Conservation (phyloP, 2,113 vertebrate species). For the Orthonyx spaldingii region DNA sequence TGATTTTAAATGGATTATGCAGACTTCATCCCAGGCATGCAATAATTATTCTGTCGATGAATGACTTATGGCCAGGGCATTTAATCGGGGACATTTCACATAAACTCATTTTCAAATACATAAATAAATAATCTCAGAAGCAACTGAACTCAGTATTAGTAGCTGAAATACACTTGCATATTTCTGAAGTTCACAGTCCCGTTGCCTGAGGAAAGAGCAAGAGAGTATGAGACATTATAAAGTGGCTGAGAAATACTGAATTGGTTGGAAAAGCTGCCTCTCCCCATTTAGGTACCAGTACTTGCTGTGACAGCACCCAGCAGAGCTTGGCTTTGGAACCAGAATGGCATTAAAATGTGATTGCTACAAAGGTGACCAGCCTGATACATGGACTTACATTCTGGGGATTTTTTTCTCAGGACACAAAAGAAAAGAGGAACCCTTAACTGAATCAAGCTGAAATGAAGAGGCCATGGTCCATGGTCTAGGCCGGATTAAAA, state of each 20-base stretch:
- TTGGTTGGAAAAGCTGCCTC: not conserved
- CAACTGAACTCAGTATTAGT: not conserved
- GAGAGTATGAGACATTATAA: not conserved
- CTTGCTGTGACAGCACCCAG: not conserved
- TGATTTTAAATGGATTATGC: not conserved
- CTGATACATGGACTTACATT: not conserved
- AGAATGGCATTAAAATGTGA: not conserved
- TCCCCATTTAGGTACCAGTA: not conserved
- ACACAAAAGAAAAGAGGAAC: not conserved
- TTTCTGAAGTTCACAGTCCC: not conserved
- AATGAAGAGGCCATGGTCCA: not conserved
- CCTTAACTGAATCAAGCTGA: not conserved
- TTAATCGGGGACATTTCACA: not conserved
- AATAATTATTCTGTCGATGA: not conserved
- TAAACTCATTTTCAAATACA: not conserved
- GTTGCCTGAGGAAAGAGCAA: not conserved
- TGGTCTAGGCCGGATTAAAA: not conserved
- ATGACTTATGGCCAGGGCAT: not conserved
- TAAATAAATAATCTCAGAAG: constrained; percentile 34
- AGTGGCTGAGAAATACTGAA: not conserved
- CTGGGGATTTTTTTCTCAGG: not conserved
- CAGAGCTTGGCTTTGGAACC: not conserved
- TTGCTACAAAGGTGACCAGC: not conserved
- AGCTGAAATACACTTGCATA: not conserved
- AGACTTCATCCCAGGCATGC: not conserved